phyloP scores from a whole-genome alignment of 2,797 vertebrate genomes.

The Numenius phaeopus region DNA sequence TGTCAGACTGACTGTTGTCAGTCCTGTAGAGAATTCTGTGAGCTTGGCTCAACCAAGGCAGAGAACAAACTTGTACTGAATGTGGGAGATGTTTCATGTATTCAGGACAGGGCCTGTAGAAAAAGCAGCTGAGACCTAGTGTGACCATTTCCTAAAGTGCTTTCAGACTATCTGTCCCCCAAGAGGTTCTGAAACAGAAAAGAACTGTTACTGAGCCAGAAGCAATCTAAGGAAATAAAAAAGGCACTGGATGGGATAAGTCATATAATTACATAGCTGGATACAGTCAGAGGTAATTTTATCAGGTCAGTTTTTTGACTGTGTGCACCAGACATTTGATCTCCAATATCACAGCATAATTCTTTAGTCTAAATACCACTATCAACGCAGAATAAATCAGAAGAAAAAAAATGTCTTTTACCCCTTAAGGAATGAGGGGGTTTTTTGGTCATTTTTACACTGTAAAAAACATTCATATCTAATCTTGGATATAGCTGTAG shows the following conservation, averaged over 20 bases:
- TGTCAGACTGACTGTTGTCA: neutral
- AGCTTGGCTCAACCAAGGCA: neutral
- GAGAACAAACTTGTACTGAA: neutral
- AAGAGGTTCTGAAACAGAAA: neutral
- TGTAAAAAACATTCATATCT: neutral
- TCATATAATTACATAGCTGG: neutral
- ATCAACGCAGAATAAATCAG: neutral
- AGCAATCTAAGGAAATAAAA: neutral
- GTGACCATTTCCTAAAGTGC: neutral
- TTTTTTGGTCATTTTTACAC: neutral
- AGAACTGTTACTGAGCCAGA: neutral
- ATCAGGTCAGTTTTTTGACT: constrained; percentile 7
- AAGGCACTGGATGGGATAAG: neutral
- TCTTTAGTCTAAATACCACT: neutral
- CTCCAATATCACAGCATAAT: neutral
- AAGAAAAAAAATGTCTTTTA: neutral
- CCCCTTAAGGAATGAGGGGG: neutral
- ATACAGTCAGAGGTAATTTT: neutral
- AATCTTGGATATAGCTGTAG: neutral
- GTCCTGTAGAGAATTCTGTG: neutral
- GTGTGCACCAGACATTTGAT: neutral
- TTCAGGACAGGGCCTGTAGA: neutral
- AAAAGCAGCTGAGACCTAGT: neutral
- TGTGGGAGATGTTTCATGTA: neutral
- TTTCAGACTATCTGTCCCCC: neutral